A percentile compares a stretch with the other conserved stretches of the same genome.
These are phyloP conservation scores for Tetragnatha montana DNA, from an alignment of 2,888 invertebrate species.

Conservation along the genomic window DNA sequence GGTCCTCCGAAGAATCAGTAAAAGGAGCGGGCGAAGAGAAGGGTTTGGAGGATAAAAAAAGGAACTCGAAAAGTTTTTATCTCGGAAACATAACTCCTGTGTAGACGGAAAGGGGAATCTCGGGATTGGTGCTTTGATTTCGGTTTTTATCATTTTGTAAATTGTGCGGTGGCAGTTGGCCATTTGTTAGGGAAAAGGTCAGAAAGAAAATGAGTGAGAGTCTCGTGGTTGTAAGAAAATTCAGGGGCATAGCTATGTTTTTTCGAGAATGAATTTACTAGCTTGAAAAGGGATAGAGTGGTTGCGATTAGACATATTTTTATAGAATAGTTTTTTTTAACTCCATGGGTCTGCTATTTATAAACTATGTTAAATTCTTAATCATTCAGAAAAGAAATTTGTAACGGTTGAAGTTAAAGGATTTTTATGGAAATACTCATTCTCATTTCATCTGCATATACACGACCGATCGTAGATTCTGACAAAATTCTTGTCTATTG, in stretches of 20 bases:
- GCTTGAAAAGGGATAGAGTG: too few species aligned
- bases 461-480: too few species aligned
- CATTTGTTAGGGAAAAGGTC: constrained; percentile 8
- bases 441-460: too few species aligned
- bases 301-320: too few species aligned
- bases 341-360: too few species aligned
- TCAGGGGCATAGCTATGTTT: not conserved
- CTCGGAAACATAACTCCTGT: constrained; percentile 41
- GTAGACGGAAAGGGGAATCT: constrained; percentile 42
- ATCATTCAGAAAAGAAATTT: too few species aligned
- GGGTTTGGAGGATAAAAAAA: not conserved
- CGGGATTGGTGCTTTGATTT: constrained; percentile 27
- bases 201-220: constrained; percentile 1
- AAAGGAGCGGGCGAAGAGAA: constrained; percentile 5
- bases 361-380: too few species aligned
- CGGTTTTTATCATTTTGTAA: constrained; percentile 31
- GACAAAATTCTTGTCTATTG: too few species aligned
- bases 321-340: too few species aligned
- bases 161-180: constrained; percentile 14
- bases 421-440: too few species aligned
- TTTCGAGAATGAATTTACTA: too few species aligned
- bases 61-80: constrained; percentile 16
- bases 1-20: constrained; percentile 1
- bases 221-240: not conserved
- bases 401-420: too few species aligned